Percentiles rank a stretch among this genome's conserved stretches.
Conservation (phyloP, 2,113 vertebrate species). For the Amblyopsis rosae region DNA sequence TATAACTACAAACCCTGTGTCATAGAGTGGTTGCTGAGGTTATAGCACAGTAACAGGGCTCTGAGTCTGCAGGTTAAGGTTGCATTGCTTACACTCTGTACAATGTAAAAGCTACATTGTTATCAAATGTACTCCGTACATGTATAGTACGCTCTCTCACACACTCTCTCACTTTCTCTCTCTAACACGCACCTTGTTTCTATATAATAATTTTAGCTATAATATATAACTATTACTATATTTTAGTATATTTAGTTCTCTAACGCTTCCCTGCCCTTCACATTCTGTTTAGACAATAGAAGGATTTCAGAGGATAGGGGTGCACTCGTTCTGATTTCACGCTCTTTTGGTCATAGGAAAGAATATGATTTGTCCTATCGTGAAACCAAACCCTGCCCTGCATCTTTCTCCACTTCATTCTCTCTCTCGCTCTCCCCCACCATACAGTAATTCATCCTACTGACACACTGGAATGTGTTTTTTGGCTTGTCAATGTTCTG, state of each 20-base stretch:
- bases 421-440: slow-evolving; percentile 3
- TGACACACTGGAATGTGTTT: slow-evolving; percentile 40
- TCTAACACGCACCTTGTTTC: not conserved
- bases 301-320: slow-evolving; percentile 42
- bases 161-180: slow-evolving; percentile 8
- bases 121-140: too few relatives aligned
- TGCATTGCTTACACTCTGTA: too few relatives aligned
- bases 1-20: too few relatives aligned
- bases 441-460: slow-evolving; percentile 17
- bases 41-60: too few relatives aligned
- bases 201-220: too few relatives aligned
- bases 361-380: slow-evolving; percentile 32
- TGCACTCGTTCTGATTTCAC: slow-evolving; percentile 55
- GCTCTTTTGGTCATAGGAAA: slow-evolving; percentile 43
- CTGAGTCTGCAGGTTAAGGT: too few relatives aligned
- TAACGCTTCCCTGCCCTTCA: not conserved
- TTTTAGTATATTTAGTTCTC: too few relatives aligned
- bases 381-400: slow-evolving; percentile 13
- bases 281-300: slow-evolving; percentile 51
- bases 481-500: slow-evolving; percentile 21
- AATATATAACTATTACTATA: too few relatives aligned
- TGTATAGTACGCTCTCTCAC: not conserved
- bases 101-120: too few relatives aligned
- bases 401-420: slow-evolving; percentile 1
- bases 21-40: too few relatives aligned